Base-by-base conservation (phyloP, 2,888 invertebrate species). In the Agonopterix subpropinquella region DNA sequence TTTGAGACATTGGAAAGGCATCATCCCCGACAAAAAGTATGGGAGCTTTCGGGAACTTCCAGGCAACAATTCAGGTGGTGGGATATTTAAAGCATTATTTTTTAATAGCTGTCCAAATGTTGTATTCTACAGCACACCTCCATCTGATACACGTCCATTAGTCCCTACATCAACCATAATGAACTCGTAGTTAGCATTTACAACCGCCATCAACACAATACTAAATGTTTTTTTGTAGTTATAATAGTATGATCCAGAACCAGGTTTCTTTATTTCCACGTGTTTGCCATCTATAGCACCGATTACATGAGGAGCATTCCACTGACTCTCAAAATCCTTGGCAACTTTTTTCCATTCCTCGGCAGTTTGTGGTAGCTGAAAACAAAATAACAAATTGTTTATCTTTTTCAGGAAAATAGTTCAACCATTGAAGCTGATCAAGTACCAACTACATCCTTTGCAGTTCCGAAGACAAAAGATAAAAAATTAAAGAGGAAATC, bases 331-430 rank as follows among this genome's bases (percentile, higher is more conserved):
- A 36, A 36, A 51, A 45, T 11, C 45, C 48, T 15, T 53, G 8
- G 41, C 41, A n/a, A 41, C n/a, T 11, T 9, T 41, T 11, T 41
- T 41, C 41, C 41, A 41, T 41, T 41, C 41, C 8, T 11, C 41
- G 8, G 8, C 41, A n/a, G 9, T 41, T 41, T 41, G 36, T 57
- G 57, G 61, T 49, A 59, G 54, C 55, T 59, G 47, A 43, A 60
- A 60, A 8, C 8, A 36, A 36, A 36, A 36, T 36, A 36, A 10
- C 2, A 36, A 10, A 36, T 36, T 36, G 8, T 9, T 61, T 84
- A 36, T 65, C 13, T 13, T 13, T 13, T 13, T 13, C 13, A 13
- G 13, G 13, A 13, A 13, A 13, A 13, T 13, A 13, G 13, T 13
- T 13, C 13, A 13, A 13, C 13, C 13, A 13, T 13, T 13, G 13